Conservation (phyloP, 1,140 invertebrate species). For the Leptinotarsa defecta region DNA sequence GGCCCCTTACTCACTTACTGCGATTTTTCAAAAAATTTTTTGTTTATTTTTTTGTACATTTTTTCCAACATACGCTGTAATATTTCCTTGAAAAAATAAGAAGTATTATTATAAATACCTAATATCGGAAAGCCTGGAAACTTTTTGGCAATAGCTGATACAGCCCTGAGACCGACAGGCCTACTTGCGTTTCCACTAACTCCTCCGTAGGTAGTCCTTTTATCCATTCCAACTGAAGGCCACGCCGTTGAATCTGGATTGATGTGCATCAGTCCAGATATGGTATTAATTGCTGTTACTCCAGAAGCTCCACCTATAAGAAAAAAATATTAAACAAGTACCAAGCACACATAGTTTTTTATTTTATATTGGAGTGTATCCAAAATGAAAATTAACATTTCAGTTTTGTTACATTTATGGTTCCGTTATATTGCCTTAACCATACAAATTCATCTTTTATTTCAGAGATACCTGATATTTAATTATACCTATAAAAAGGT, state of each 20-base stretch:
- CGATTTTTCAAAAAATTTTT: too few species aligned
- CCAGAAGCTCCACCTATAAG: conserved; percentile 83
- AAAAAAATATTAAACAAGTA: neutral
- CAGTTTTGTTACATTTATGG: too few species aligned
- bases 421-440: too few species aligned
- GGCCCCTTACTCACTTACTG: too few species aligned
- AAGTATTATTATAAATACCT: conserved; percentile 58
- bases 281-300: conserved; percentile 96
- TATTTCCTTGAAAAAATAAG: neutral
- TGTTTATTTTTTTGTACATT: too few species aligned
- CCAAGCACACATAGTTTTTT: too few species aligned
- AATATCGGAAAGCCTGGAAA: conserved; percentile 90
- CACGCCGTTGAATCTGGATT: conserved; percentile 81
- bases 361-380: too few species aligned
- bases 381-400: too few species aligned
- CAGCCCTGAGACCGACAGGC: conserved; percentile 87
- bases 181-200: conserved; percentile 95
- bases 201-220: conserved; percentile 93
- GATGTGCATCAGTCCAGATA: conserved; percentile 90
- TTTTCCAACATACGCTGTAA: too few species aligned
- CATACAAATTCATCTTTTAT: too few species aligned
- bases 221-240: conserved; percentile 84
- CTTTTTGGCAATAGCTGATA: conserved; percentile 82
- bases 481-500: too few species aligned
- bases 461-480: too few species aligned